phyloP scores from a whole-genome alignment of 2,113 vertebrate species.

The Thamnophis sirtalis region DNA sequence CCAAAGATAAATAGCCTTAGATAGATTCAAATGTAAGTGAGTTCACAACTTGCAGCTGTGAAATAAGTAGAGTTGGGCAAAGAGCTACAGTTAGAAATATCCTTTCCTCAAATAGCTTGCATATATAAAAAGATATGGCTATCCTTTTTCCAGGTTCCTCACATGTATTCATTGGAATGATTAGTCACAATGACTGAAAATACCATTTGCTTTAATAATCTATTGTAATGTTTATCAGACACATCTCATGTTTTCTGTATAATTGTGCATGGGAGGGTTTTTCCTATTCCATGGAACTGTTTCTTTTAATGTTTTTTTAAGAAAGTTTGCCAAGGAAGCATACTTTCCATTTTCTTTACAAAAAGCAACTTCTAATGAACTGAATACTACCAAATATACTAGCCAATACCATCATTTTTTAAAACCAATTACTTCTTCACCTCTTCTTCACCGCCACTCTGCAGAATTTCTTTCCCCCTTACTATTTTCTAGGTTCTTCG shows the following conservation, averaged over 20 bases:
- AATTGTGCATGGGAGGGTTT: neutral
- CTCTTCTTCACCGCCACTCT: too few species aligned
- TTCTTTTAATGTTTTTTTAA: neutral
- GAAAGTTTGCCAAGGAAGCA: neutral
- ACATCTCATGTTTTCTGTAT: neutral
- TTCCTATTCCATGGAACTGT: constrained; percentile 29
- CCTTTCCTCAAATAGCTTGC: neutral
- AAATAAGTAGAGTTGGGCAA: neutral
- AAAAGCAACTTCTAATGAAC: neutral
- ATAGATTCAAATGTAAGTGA: neutral
- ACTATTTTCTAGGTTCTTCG: neutral
- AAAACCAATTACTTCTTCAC: neutral
- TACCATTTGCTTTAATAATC: constrained; percentile 18
- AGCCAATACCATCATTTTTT: neutral
- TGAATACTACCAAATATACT: neutral
- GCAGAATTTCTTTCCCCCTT: neutral
- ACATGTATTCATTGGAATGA: neutral
- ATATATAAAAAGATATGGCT: neutral
- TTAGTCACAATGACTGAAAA: neutral
- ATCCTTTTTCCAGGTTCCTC: neutral
- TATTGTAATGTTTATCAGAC: neutral
- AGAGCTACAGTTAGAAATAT: neutral
- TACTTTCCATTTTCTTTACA: neutral
- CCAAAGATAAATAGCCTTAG: neutral
- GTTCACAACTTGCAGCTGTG: neutral